phyloP scores from a whole-genome alignment of 2,797 vertebrate genomes.

The Arnoldichthys spilopterus region DNA sequence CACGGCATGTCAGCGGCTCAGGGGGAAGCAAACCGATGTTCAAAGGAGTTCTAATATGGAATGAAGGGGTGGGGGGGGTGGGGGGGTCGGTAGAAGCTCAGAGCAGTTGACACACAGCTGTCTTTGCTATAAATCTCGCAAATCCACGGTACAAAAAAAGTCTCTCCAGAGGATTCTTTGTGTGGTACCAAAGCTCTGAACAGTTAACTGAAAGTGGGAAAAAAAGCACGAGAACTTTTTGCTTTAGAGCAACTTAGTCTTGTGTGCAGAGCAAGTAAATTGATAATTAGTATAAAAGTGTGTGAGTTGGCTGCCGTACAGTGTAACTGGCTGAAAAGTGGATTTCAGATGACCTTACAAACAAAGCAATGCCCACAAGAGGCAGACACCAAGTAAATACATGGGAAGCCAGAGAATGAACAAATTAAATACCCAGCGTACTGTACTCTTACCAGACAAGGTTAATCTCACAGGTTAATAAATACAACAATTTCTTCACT shows the following conservation, averaged over 20 bases:
- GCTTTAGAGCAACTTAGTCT: conserved; percentile 16
- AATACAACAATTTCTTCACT: conserved; percentile 69
- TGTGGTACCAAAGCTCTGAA: conserved; percentile 68
- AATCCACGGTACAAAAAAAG: conserved; percentile 72
- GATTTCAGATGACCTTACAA: conserved; percentile 53
- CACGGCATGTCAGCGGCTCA: conserved; percentile 78
- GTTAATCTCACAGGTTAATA: conserved; percentile 78
- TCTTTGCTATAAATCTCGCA: conserved; percentile 82
- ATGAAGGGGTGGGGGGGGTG: conserved; percentile 71
- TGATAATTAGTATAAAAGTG: conserved; percentile 47
- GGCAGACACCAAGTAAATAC: conserved; percentile 52
- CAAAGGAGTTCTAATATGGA: conserved; percentile 81
- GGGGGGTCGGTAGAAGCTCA: conserved; percentile 72
- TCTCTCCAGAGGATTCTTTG: conserved; percentile 68
- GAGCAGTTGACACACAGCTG: conserved; percentile 82
- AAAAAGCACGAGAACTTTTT: conserved; percentile 53
- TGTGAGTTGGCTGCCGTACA: not conserved
- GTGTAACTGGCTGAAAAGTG: conserved; percentile 31
- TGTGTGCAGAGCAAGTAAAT: conserved; percentile 23
- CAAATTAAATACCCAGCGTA: conserved; percentile 65
- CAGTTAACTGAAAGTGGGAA: conserved; percentile 54
- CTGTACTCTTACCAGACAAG: conserved; percentile 62
- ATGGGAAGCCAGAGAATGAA: conserved; percentile 62
- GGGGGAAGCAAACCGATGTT: conserved; percentile 80
- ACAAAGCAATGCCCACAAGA: conserved; percentile 55